These are phyloP conservation scores for Uropsilus gracilis DNA, from an alignment of 2,113 vertebrate species.

Conservation along the genomic window DNA sequence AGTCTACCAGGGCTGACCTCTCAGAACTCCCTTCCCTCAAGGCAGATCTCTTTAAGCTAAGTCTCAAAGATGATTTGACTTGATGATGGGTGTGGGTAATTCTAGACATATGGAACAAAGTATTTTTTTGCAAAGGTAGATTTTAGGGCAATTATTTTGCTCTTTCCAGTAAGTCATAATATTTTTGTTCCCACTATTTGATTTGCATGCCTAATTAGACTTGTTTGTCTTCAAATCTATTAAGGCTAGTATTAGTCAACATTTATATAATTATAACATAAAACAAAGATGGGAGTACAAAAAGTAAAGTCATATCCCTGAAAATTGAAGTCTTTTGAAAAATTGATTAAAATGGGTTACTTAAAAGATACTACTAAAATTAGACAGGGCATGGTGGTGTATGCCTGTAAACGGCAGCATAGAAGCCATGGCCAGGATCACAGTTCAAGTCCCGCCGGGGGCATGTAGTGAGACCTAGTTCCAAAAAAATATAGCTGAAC, in stretches of 20 bases:
- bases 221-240: neutral
- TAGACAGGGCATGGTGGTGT: too few relatives aligned
- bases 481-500: too few relatives aligned
- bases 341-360: neutral
- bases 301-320: neutral
- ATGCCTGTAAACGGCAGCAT: too few relatives aligned
- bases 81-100: neutral
- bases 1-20: neutral
- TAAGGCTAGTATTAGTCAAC: conserved; percentile 18
- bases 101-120: neutral
- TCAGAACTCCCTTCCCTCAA: neutral
- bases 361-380: neutral
- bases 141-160: neutral
- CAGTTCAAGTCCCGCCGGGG: too few relatives aligned
- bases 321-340: conserved; percentile 24
- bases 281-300: neutral
- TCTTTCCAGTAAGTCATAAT: neutral
- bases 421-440: too few relatives aligned
- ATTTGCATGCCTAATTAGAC: neutral
- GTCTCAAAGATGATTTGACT: neutral
- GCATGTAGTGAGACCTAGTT: too few relatives aligned
- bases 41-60: neutral
- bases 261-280: neutral
- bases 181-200: neutral
- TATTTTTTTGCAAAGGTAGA: neutral